Conservation (phyloP, 2,888 invertebrate species). For the Caenorhabditis sinica region DNA sequence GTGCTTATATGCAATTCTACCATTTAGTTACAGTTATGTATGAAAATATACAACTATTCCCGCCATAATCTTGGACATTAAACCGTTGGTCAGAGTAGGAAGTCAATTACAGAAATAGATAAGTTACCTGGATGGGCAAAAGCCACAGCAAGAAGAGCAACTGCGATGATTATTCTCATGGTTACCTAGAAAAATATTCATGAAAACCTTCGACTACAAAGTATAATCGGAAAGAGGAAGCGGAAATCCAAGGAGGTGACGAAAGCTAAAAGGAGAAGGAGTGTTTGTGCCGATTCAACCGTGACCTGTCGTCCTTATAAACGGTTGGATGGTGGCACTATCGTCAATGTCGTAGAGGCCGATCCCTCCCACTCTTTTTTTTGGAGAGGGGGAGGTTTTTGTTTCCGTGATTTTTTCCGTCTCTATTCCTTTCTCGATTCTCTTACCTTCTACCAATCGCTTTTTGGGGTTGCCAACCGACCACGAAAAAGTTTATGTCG, state of each 20-base stretch:
- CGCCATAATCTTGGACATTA: too few species aligned
- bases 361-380: slow-evolving; percentile 52
- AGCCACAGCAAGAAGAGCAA: slow-evolving; percentile 43
- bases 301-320: slow-evolving; percentile 61
- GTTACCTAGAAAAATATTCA: slow-evolving; percentile 33
- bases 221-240: background rate
- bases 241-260: background rate
- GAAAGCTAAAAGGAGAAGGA: slow-evolving; percentile 20
- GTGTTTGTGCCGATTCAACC: slow-evolving; percentile 41
- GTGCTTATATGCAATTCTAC: background rate
- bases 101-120: too few species aligned
- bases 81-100: background rate
- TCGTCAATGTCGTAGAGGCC: slow-evolving; percentile 39
- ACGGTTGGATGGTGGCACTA: slow-evolving; percentile 56
- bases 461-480: slow-evolving; percentile 51
- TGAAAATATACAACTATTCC: too few species aligned
- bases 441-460: slow-evolving; percentile 5
- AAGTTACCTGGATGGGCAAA: slow-evolving; percentile 56
- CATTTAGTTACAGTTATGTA: background rate
- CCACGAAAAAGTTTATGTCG: slow-evolving; percentile 31
- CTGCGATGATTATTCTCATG: slow-evolving; percentile 55
- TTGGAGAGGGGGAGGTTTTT: background rate
- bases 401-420: slow-evolving; percentile 35
- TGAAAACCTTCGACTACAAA: background rate
- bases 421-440: slow-evolving; percentile 17